Evolutionary conservation across 2,797 vertebrate genomes (phyloP), one percentile per base, ranked within the genome.

Genomic region (Ciconia nigra): DNA sequence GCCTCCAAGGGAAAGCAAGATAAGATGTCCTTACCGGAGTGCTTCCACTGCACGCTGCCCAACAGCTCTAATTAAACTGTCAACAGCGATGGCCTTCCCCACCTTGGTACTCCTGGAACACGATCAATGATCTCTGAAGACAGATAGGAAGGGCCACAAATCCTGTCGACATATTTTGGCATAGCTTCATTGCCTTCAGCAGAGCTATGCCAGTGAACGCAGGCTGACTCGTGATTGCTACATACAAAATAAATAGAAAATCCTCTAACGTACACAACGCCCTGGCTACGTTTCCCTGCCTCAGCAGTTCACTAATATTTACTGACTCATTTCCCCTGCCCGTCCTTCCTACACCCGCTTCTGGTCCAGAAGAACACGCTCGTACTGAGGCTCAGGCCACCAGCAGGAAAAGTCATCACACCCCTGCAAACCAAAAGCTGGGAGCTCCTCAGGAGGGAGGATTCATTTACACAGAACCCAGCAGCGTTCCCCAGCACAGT

Each of bases 331-430:
- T 76, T 28, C 39, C 87, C 71, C 37, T 8, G 8, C 58, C 83
- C 46, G 41, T 7, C 55, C 72, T 87, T 83, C 72, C 92, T 5
- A 21, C 59, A 18, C 33, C 25, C n/a, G 22, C 66, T 44, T 49
- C 55, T 65, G 51, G 39, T 39, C 73, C 78, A 83, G 51, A 22
- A 55, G 72, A 29, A 52, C 18, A 20, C 3, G 1, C 22, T 42
- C 2, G 0, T 26, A 15, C 51, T 2, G 26, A 73, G 83, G 54
- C 8, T 57, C 59, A 69, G 71, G 66, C n/a, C 61, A 58, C 22
- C 83, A 83, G 81, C 72, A 72, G 84, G 73, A 91, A 94, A 91
- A 96, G 26, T 19, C 93, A 87, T 51, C 91, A 61, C 73, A 39
- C 6, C 78, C 65, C 69, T 77, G 78, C 88, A 83, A 69, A 49